Evolutionary conservation across 2,888 invertebrate genomes (phyloP).

Genomic region (Ochropleura plecta): DNA sequence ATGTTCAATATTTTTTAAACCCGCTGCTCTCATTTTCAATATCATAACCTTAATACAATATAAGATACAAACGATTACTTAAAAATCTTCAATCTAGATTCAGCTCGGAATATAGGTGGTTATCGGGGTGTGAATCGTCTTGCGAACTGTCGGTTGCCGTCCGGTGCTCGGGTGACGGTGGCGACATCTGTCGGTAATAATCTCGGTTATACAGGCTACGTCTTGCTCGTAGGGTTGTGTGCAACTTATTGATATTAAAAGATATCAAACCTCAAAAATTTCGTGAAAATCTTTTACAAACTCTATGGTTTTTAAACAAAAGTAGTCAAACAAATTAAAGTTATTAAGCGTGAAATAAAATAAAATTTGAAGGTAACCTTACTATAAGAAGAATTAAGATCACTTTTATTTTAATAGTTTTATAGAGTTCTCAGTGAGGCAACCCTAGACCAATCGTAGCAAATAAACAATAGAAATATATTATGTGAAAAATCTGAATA

Average conservation of each 20-base stretch:
- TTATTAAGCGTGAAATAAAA: no score
- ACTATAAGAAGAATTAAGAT: no score
- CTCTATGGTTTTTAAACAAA: neutral
- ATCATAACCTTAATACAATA: neutral
- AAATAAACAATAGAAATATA: no score
- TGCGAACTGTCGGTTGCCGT: constrained; percentile 21
- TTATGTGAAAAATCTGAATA: neutral
- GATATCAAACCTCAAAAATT: neutral
- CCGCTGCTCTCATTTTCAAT: neutral
- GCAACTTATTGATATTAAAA: neutral
- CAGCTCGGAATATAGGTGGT: constrained; percentile 27
- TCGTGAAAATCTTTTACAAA: neutral
- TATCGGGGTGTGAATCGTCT: constrained; percentile 39
- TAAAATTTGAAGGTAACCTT: no score
- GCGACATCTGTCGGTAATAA: constrained; percentile 47
- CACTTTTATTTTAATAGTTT: no score
- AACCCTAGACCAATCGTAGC: no score
- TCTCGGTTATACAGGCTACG: constrained; percentile 20
- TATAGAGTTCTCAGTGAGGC: no score
- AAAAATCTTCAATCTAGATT: constrained; percentile 41
- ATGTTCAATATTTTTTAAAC: no score
- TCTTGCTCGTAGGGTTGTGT: constrained; percentile 31
- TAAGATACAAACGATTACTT: neutral
- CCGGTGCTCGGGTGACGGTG: constrained; percentile 20
- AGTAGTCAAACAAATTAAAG: no score